Conservation (phyloP, 2,113 vertebrate species). For the Ivindomyrus marchei region DNA sequence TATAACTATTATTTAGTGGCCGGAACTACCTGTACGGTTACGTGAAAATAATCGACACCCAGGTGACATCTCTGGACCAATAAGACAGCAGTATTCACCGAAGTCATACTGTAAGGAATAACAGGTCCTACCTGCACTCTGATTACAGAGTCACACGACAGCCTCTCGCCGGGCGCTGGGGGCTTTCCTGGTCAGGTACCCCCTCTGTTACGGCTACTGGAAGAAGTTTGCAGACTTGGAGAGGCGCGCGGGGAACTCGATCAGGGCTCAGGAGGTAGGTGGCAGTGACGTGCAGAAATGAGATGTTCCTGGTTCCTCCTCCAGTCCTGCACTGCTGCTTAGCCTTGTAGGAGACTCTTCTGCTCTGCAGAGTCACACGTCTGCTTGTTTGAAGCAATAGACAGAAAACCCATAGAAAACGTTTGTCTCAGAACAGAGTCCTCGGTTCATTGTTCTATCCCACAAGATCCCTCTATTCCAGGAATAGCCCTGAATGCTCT, state of each 20-base stretch:
- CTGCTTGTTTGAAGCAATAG: too few relatives aligned
- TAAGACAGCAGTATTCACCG: background rate
- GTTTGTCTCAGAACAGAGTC: too few relatives aligned
- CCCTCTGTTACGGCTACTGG: constrained; percentile 82
- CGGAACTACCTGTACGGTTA: background rate
- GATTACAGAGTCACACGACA: constrained; percentile 57
- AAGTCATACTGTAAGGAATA: background rate
- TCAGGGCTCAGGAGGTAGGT: constrained; percentile 66
- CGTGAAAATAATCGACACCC: background rate
- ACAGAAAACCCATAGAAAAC: too few relatives aligned
- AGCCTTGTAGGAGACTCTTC: background rate
- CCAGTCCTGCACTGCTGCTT: background rate
- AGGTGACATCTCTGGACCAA: background rate
- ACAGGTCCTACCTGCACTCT: background rate
- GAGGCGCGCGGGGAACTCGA: constrained; percentile 52
- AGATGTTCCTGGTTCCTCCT: background rate
- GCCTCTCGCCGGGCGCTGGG: constrained; percentile 62
- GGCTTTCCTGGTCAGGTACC: constrained; percentile 68
- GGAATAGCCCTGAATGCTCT: background rate
- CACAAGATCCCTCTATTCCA: too few relatives aligned
- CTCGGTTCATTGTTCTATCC: too few relatives aligned
- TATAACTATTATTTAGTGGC: background rate
- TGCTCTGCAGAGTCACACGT: background rate
- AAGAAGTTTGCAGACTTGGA: constrained; percentile 78
- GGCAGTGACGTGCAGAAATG: background rate